phyloP scores from a whole-genome alignment of 2,113 vertebrate species.

The Elgaria multicarinata region DNA sequence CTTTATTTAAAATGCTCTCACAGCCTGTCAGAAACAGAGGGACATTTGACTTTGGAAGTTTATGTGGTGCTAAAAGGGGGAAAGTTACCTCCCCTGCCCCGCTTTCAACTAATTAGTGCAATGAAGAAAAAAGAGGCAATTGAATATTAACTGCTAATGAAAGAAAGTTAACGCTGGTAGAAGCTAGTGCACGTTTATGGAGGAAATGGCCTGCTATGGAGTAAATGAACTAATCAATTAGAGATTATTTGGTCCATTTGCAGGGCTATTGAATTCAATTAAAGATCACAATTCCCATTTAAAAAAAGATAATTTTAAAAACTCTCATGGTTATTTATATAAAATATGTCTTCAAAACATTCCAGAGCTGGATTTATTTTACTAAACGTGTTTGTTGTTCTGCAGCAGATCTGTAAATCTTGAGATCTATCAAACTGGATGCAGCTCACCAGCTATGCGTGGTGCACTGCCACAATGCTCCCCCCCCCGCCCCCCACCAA shows the following conservation, averaged over 20 bases:
- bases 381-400: background rate
- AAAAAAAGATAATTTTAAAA: slow-evolving; percentile 64
- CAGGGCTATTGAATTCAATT: slow-evolving; percentile 70
- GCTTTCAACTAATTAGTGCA: slow-evolving; percentile 59
- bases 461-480: too few species aligned
- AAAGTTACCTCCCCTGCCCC: slow-evolving; percentile 35
- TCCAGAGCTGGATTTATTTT: background rate
- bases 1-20: slow-evolving; percentile 13
- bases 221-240: slow-evolving; percentile 74
- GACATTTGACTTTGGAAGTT: slow-evolving; percentile 21
- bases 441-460: background rate
- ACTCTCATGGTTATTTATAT: slow-evolving; percentile 56
- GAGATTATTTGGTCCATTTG: slow-evolving; percentile 72
- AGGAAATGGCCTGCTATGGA: slow-evolving; percentile 51
- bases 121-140: slow-evolving; percentile 62
- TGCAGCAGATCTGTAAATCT: background rate
- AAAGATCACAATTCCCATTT: slow-evolving; percentile 65
- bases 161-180: slow-evolving; percentile 43
- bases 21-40: slow-evolving; percentile 10
- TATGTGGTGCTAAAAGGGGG: slow-evolving; percentile 25
- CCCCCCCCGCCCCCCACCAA: background rate
- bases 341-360: slow-evolving; percentile 25
- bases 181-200: slow-evolving; percentile 57
- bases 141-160: slow-evolving; percentile 57
- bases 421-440: too few species aligned